Percentiles rank a stretch among this genome's conserved stretches.
These are phyloP conservation scores for Erpetoichthys calabaricus DNA, from an alignment of 2,797 vertebrate genomes.

Conservation along the genomic window DNA sequence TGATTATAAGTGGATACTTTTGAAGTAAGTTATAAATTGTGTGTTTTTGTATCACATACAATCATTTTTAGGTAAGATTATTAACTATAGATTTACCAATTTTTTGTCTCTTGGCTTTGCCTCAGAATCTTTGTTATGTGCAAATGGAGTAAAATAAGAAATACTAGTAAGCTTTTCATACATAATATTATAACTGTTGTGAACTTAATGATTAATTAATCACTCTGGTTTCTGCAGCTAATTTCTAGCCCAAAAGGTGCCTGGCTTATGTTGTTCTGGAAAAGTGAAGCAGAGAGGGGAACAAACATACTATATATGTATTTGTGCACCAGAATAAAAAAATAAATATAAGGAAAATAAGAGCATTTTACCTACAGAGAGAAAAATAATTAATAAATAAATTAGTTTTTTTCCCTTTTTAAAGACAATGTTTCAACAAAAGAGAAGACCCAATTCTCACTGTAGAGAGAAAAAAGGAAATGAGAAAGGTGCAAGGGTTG, in stretches of 20 bases:
- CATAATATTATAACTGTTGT: constrained; percentile 29
- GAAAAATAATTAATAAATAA: too few relatives aligned
- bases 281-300: constrained; percentile 15
- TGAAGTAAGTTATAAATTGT: too few relatives aligned
- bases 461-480: constrained; percentile 93
- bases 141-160: constrained; percentile 19
- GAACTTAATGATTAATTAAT: constrained; percentile 45
- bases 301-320: too few relatives aligned
- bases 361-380: too few relatives aligned
- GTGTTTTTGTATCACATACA: too few relatives aligned
- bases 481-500: constrained; percentile 94
- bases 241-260: constrained; percentile 41
- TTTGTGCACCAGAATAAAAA: too few relatives aligned
- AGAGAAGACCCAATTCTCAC: constrained; percentile 94
- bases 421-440: constrained; percentile 93
- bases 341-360: too few relatives aligned
- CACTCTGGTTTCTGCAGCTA: constrained; percentile 35
- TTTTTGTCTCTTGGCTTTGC: too few relatives aligned
- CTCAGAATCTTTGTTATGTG: too few relatives aligned
- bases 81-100: too few relatives aligned
- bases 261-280: constrained; percentile 25
- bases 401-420: constrained; percentile 37
- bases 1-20: too few relatives aligned
- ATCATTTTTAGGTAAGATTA: too few relatives aligned
- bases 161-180: constrained; percentile 49